Evolutionary conservation across 2,888 invertebrate genomes (phyloP).

Genomic region (Sarcophaga subvicina): DNA sequence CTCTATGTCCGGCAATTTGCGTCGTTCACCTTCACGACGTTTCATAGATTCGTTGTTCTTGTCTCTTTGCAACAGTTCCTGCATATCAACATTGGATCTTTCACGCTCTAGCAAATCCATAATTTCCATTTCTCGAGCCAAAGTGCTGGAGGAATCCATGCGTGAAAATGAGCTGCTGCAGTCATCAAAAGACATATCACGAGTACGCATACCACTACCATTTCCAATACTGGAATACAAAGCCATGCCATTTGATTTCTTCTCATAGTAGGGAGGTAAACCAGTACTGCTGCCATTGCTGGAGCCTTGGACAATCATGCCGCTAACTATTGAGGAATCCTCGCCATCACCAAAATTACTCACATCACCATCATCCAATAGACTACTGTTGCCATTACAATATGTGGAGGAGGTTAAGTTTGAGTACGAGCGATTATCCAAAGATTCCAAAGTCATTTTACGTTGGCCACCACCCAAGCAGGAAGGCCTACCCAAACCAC

Average conservation of each 20-base stretch:
- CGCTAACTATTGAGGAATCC: conserved; percentile 80
- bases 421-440: conserved; percentile 79
- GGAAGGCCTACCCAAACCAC: conserved; percentile 27
- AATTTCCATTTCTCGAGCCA: conserved; percentile 81
- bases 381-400: conserved; percentile 77
- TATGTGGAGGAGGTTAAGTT: conserved; percentile 80
- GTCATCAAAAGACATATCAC: conserved; percentile 79
- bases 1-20: conserved; percentile 80
- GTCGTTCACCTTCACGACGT: conserved; percentile 76
- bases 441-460: conserved; percentile 74
- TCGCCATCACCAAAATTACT: conserved; percentile 80
- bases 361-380: conserved; percentile 76
- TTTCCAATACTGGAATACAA: conserved; percentile 64
- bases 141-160: conserved; percentile 77
- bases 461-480: conserved; percentile 59
- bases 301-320: conserved; percentile 77
- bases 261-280: conserved; percentile 70
- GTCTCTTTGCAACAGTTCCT: conserved; percentile 80
- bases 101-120: conserved; percentile 81
- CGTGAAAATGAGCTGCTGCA: conserved; percentile 77
- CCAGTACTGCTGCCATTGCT: conserved; percentile 69
- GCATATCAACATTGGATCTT: conserved; percentile 80
- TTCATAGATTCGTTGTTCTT: conserved; percentile 75
- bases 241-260: conserved; percentile 71
- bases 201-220: conserved; percentile 71